Evolutionary conservation across 1,140 invertebrate species (phyloP).

Genomic region (Drosophila quadrilineata): DNA sequence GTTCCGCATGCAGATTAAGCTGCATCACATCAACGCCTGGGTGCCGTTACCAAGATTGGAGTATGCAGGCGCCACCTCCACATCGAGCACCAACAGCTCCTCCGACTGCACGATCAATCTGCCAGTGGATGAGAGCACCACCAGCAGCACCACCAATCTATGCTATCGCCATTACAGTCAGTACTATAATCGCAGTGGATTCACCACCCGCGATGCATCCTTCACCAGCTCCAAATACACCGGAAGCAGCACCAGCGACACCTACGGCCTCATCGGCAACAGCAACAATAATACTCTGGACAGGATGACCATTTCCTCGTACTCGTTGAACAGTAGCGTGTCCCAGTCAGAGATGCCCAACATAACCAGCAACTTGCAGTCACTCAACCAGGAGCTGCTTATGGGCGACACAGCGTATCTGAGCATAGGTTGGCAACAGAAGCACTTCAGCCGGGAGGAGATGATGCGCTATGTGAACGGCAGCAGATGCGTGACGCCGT

Average conservation of each 20-base stretch:
- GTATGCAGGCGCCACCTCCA: slow-evolving; percentile 31
- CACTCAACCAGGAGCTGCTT: slow-evolving; percentile 46
- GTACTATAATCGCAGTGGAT: slow-evolving; percentile 34
- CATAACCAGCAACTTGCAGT: slow-evolving; percentile 27
- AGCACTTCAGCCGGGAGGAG: slow-evolving; percentile 60
- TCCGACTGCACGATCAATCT: slow-evolving; percentile 50
- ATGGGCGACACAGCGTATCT: slow-evolving; percentile 48
- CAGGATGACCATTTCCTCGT: too few species aligned
- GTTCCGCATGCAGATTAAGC: slow-evolving; percentile 80
- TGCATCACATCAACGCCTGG: slow-evolving; percentile 65
- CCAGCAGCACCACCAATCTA: slow-evolving; percentile 33
- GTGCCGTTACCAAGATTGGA: slow-evolving; percentile 71
- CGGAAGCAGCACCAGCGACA: background rate
- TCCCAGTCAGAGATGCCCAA: too few species aligned
- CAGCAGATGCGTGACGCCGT: slow-evolving; percentile 32
- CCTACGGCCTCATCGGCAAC: too few species aligned
- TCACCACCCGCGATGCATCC: background rate
- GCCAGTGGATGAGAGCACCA: too few species aligned
- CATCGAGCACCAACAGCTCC: background rate
- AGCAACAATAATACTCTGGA: too few species aligned
- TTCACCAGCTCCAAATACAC: background rate
- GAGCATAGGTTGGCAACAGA: slow-evolving; percentile 69
- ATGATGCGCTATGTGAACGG: slow-evolving; percentile 43
- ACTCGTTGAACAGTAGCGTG: too few species aligned
- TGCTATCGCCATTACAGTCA: slow-evolving; percentile 34